Conservation (phyloP, 2,888 invertebrate genomes). For the Chrysopilus asiliformis region DNA sequence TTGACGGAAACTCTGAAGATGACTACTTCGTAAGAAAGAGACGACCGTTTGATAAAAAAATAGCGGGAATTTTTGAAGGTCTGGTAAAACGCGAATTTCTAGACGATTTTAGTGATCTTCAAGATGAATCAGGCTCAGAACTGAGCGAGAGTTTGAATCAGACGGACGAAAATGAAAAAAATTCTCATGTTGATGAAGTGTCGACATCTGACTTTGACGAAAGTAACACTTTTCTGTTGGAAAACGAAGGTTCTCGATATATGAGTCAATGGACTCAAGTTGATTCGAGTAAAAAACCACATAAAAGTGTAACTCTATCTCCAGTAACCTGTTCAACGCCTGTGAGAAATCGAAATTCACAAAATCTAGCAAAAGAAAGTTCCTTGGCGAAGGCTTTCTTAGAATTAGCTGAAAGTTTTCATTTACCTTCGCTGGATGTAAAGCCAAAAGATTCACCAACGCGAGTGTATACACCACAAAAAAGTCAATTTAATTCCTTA, state of each 20-base stretch:
- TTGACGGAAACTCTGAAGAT: too few species aligned
- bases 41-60: slow-evolving; percentile 13
- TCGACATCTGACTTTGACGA: not conserved
- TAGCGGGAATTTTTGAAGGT: slow-evolving; percentile 5
- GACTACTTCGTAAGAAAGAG: too few species aligned
- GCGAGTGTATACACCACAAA: too few species aligned
- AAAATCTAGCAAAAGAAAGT: too few species aligned
- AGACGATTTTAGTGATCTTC: slow-evolving; percentile 5
- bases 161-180: not conserved
- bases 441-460: too few species aligned
- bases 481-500: too few species aligned
- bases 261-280: slow-evolving; percentile 7
- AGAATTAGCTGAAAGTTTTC: too few species aligned
- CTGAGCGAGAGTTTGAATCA: not conserved
- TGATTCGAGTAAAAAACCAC: slow-evolving; percentile 2
- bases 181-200: not conserved
- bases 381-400: too few species aligned
- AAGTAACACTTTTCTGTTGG: not conserved
- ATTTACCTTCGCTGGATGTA: too few species aligned
- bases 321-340: too few species aligned
- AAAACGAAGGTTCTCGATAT: slow-evolving; percentile 12
- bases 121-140: slow-evolving; percentile 1
- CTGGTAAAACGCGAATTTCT: slow-evolving; percentile 3
- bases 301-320: too few species aligned
- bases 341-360: too few species aligned